These are phyloP conservation scores for Threskiornis aethiopicus DNA, from an alignment of 2,797 vertebrate genomes.

Conservation along the genomic window DNA sequence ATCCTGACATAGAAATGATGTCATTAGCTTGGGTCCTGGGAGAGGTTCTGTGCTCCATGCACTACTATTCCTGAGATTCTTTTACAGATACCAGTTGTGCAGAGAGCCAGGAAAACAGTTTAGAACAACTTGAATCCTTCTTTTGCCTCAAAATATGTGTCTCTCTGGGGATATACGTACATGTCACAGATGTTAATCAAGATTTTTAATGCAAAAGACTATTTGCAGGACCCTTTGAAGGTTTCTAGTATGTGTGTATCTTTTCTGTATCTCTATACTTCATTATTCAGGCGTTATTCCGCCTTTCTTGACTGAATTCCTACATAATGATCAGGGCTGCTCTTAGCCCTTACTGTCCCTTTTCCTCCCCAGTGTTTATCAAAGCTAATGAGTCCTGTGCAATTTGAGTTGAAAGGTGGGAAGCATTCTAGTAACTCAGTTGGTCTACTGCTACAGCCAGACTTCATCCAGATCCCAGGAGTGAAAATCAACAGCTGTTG, in stretches of 20 bases:
- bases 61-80: background rate
- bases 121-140: background rate
- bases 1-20: background rate
- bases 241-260: background rate
- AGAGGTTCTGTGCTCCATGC: background rate
- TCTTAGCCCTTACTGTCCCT: background rate
- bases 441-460: background rate
- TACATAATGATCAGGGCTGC: background rate
- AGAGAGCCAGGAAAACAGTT: background rate
- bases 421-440: background rate
- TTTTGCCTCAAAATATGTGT: background rate
- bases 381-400: background rate
- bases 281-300: background rate
- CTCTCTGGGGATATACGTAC: background rate
- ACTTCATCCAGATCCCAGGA: background rate
- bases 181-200: background rate
- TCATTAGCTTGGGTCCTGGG: background rate
- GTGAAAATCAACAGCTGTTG: background rate
- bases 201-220: background rate
- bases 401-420: background rate
- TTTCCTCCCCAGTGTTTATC: background rate
- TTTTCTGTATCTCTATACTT: background rate
- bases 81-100: background rate
- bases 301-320: background rate
- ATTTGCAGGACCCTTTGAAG: background rate